Conservation (phyloP, 1,140 invertebrate genomes). For the Saccostrea echinata region DNA sequence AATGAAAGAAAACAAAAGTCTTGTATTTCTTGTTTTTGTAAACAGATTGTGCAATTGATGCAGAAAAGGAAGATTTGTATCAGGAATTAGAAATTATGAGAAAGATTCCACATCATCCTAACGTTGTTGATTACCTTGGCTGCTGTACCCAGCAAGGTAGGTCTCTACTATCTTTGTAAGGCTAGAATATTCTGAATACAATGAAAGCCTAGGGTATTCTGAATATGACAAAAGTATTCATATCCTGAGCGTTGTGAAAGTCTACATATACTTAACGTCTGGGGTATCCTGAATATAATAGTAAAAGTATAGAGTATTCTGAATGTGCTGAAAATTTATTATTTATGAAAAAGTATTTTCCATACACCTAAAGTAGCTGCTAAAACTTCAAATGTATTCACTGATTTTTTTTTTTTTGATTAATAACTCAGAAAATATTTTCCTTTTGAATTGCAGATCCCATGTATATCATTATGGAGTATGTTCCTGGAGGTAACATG, state of each 20-base stretch:
- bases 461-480: conserved; percentile 71
- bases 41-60: conserved; percentile 67
- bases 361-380: neutral
- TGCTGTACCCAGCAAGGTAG: conserved; percentile 68
- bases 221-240: no score
- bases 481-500: conserved; percentile 68
- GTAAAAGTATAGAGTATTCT: no score
- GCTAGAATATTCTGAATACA: no score
- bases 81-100: conserved; percentile 69
- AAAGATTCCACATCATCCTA: conserved; percentile 65
- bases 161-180: neutral
- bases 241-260: no score
- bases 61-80: conserved; percentile 68
- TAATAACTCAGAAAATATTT: neutral
- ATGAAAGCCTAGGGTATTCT: no score
- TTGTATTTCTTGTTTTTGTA: neutral
- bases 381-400: neutral
- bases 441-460: conserved; percentile 61
- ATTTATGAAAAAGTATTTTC: no score
- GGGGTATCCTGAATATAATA: no score
- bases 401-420: neutral
- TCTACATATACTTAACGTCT: no score
- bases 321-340: no score
- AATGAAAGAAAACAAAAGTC: no score
- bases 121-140: conserved; percentile 68